A percentile compares a stretch with the other conserved stretches of the same genome.
Evolutionary conservation across 2,113 vertebrate species (phyloP).

Genomic region (Strigops habroptila): DNA sequence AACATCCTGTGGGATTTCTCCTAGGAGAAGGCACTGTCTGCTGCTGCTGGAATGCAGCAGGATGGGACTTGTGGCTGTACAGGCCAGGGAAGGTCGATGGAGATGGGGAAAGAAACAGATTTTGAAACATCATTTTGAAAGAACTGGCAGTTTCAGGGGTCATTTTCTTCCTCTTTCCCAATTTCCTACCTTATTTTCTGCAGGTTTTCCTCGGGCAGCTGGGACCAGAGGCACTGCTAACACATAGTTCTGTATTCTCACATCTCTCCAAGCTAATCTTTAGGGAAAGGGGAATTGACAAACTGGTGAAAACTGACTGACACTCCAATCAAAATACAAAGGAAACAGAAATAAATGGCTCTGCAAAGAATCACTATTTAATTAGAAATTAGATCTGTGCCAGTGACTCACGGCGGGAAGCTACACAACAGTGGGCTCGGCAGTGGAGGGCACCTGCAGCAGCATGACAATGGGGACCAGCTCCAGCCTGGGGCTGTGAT

Average conservation of each 20-base stretch:
- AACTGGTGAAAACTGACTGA: background rate
- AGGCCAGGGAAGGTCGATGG: background rate
- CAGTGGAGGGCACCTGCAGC: background rate
- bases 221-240: background rate
- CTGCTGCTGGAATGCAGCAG: rapidly evolving
- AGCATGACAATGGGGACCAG: background rate
- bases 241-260: background rate
- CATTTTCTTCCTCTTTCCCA: background rate
- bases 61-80: background rate
- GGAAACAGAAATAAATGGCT: slow-evolving; percentile 25
- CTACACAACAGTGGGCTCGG: background rate
- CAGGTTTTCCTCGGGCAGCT: background rate
- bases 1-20: background rate
- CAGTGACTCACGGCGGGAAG: slow-evolving; percentile 7
- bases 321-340: slow-evolving; percentile 15
- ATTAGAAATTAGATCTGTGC: slow-evolving; percentile 29
- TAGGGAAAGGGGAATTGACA: background rate
- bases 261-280: background rate
- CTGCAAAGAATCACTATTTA: slow-evolving; percentile 20
- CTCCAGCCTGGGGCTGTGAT: background rate
- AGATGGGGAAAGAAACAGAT: background rate
- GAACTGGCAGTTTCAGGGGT: background rate
- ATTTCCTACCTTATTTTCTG: background rate
- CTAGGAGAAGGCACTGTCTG: rapidly evolving
- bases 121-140: background rate